These are phyloP conservation scores for Morpho achilles DNA, from an alignment of 2,888 invertebrate species.

Conservation along the genomic window DNA sequence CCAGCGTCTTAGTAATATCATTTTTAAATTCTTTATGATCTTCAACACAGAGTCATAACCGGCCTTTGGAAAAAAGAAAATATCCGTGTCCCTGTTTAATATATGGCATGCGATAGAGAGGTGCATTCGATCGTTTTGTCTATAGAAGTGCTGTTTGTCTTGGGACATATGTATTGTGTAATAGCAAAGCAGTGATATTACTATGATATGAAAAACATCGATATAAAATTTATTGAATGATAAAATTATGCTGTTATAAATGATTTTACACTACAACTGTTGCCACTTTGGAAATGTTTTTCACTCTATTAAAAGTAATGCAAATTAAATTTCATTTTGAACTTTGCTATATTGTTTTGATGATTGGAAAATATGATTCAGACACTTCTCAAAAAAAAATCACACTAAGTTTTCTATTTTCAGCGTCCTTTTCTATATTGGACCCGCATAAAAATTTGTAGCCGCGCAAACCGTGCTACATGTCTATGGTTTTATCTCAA, in stretches of 20 bases:
- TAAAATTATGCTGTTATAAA: too few relatives aligned
- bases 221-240: too few relatives aligned
- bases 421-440: too few relatives aligned
- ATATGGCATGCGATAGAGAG: conserved; percentile 24
- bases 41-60: conserved; percentile 44
- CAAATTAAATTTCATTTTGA: too few relatives aligned
- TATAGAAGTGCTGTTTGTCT: conserved; percentile 12
- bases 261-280: too few relatives aligned
- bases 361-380: too few relatives aligned
- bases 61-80: conserved; percentile 36
- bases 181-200: background rate
- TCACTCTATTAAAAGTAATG: too few relatives aligned
- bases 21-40: conserved; percentile 63
- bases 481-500: conserved; percentile 23
- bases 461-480: conserved; percentile 9
- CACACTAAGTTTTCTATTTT: too few relatives aligned
- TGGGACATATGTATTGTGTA: conserved; percentile 5
- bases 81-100: conserved; percentile 32
- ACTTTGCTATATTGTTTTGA: too few relatives aligned
- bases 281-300: too few relatives aligned
- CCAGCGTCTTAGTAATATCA: conserved; percentile 48
- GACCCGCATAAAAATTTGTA: background rate
- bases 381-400: too few relatives aligned
- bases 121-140: conserved; percentile 9
- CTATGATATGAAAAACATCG: too few relatives aligned